A percentile compares a stretch with the other conserved stretches of the same genome.
Conservation (phyloP, 2,888 invertebrate genomes). For the Rhodophaea formosa region DNA sequence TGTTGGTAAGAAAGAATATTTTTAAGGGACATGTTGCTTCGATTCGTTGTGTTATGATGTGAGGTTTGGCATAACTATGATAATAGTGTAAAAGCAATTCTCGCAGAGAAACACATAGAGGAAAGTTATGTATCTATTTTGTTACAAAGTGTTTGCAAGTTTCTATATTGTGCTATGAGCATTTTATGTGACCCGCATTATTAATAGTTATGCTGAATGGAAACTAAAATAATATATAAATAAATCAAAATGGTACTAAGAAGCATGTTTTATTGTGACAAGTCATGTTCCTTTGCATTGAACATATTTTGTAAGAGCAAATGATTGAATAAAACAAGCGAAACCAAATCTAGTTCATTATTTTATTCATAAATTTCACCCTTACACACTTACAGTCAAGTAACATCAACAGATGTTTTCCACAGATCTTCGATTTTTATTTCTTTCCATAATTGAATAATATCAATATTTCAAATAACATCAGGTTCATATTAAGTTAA, state of each 20-base stretch:
- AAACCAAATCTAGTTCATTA: slow-evolving; percentile 70
- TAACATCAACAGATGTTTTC: no score
- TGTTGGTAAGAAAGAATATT: slow-evolving; percentile 84
- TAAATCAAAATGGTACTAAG: slow-evolving; percentile 81
- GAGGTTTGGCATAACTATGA: slow-evolving; percentile 80
- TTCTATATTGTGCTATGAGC: slow-evolving; percentile 82
- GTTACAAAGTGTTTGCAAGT: slow-evolving; percentile 82
- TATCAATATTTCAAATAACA: no score
- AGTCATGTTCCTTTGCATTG: slow-evolving; percentile 82
- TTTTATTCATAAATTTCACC: slow-evolving; percentile 44
- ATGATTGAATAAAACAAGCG: slow-evolving; percentile 82
- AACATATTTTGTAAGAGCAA: slow-evolving; percentile 82
- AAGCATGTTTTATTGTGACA: slow-evolving; percentile 81
- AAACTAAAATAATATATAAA: slow-evolving; percentile 79
- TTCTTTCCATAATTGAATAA: no score
- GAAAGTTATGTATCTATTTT: slow-evolving; percentile 81
- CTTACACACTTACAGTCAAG: slow-evolving; percentile 11
- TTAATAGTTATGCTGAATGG: slow-evolving; percentile 81
- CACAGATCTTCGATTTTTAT: no score
- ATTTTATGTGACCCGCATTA: slow-evolving; percentile 80
- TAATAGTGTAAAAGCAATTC: slow-evolving; percentile 73
- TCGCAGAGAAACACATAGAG: slow-evolving; percentile 72
- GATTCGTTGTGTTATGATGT: slow-evolving; percentile 79
- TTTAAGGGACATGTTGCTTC: slow-evolving; percentile 82
- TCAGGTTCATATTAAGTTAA: no score